These are phyloP conservation scores for Parnassius orleans DNA, from an alignment of 2,888 invertebrate species.

Conservation along the genomic window DNA sequence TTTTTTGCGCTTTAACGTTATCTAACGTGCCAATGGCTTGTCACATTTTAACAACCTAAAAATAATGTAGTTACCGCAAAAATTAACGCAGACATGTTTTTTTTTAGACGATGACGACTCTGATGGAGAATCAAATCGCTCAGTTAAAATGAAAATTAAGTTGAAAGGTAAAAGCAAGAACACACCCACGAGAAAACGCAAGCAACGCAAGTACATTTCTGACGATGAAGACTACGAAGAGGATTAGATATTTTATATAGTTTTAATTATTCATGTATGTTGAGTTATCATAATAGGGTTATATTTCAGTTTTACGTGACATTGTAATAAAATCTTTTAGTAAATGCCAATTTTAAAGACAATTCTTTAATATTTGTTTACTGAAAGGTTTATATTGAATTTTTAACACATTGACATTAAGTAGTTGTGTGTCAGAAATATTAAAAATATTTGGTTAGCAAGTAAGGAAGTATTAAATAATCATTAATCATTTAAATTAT, in stretches of 20 bases:
- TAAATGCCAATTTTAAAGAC: too few species aligned
- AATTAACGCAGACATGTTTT: not conserved
- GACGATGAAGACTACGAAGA: slow-evolving; percentile 84
- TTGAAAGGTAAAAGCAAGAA: slow-evolving; percentile 79
- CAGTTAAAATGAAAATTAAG: slow-evolving; percentile 88
- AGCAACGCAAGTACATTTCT: slow-evolving; percentile 83
- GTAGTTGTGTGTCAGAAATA: not conserved
- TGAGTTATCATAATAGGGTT: not conserved
- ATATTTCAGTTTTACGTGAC: slow-evolving; percentile 16
- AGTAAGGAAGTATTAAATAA: slow-evolving; percentile 1
- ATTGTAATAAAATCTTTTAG: not conserved
- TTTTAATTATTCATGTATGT: not conserved
- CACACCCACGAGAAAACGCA: slow-evolving; percentile 78
- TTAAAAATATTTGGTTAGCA: not conserved
- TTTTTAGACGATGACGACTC: slow-evolving; percentile 72
- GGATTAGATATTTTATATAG: slow-evolving; percentile 53
- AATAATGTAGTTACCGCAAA: too few species aligned
- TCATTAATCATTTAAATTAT: not conserved
- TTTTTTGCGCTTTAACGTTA: too few species aligned
- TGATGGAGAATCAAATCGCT: slow-evolving; percentile 82
- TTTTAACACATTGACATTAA: not conserved
- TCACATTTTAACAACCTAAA: too few species aligned
- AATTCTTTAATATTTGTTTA: too few species aligned
- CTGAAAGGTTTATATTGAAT: too few species aligned
- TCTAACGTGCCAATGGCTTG: too few species aligned